phyloP scores from a whole-genome alignment of 2,888 invertebrate species.

The Lycia hirtaria region DNA sequence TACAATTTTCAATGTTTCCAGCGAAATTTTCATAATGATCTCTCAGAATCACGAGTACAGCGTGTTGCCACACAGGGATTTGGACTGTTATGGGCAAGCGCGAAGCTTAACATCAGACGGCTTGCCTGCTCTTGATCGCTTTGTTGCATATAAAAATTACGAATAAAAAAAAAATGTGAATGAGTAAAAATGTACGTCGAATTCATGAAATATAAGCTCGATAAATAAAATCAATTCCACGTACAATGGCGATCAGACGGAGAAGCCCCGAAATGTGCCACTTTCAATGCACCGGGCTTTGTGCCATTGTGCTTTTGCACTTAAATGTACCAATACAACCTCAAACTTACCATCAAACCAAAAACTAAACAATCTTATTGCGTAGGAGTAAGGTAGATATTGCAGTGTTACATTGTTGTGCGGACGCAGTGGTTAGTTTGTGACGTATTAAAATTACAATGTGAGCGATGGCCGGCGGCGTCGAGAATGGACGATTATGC shows the following conservation, averaged over 20 bases:
- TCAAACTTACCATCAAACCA: conserved; percentile 22
- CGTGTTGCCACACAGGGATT: no score
- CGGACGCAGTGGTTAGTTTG: conserved; percentile 18
- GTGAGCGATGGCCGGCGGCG: conserved; percentile 49
- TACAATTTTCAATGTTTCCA: no score
- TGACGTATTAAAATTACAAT: conserved; percentile 57
- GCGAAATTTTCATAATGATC: no score
- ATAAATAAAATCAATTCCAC: conserved; percentile 54
- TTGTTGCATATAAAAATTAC: no score
- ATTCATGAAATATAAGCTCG: conserved; percentile 45
- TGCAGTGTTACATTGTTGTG: not conserved
- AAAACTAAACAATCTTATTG: conserved; percentile 19
- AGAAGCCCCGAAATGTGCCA: conserved; percentile 50
- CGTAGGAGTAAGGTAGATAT: conserved; percentile 11
- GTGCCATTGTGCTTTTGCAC: conserved; percentile 54
- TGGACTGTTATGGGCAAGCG: no score
- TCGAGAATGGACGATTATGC: conserved; percentile 54
- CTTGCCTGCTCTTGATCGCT: no score
- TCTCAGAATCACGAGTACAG: no score
- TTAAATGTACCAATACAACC: conserved; percentile 49
- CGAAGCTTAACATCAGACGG: no score
- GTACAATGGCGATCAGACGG: conserved; percentile 46
- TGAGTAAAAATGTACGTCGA: conserved; percentile 19
- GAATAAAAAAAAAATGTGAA: no score
- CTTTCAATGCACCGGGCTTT: conserved; percentile 56